Base-by-base conservation (phyloP, 2,888 invertebrate species). In the Leptopilina myrica region DNA sequence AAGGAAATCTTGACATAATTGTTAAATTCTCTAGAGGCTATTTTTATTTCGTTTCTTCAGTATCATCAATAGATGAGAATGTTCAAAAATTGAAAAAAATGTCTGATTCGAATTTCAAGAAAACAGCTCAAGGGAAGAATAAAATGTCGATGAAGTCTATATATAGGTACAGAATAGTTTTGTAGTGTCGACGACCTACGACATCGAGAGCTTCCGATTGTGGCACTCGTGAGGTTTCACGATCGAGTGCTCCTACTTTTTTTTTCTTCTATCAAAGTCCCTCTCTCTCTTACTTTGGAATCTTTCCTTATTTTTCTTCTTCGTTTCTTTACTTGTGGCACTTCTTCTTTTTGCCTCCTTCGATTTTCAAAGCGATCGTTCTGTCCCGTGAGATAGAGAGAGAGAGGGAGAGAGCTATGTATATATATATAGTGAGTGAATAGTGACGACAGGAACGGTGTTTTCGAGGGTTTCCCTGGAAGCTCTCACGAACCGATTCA, bases 121-220 rank as follows among this genome's bases (percentile, higher is more conserved):
- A 81, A 79, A 80, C 81, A 62, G 20, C 76, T 79, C 80, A 69
- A 77, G 56, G 69, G 69, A 73, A 67, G 76, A 78, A 78, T 77
- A 73, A 80, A 76, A 62, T 43, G 76, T 77, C 69, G 76, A 81
- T 83, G 78, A 73, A 78, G 78, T 77, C 7, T 46, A 46, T 46
- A 46, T 46, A 46, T 46, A 46, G 7, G 9, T 46, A 46, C 9
- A 83, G 73, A 79, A 79, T 12, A 80, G 78, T 77, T 79, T 76
- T 53, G 49, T 49, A 80, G 77, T 82, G 81, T 85, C 65, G 59
- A 76, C 81, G 79, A 82, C 78, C 67, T 67, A 77, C 78, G 85
- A 88, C 88, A 89, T 86, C 85, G 87, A 88, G 88, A 87, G 87
- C 85, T 89, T 90, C 89, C 89, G 89, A 89, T 89, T 89, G 88